Conservation (phyloP, 2,888 invertebrate species). For the Volucella inanis region DNA sequence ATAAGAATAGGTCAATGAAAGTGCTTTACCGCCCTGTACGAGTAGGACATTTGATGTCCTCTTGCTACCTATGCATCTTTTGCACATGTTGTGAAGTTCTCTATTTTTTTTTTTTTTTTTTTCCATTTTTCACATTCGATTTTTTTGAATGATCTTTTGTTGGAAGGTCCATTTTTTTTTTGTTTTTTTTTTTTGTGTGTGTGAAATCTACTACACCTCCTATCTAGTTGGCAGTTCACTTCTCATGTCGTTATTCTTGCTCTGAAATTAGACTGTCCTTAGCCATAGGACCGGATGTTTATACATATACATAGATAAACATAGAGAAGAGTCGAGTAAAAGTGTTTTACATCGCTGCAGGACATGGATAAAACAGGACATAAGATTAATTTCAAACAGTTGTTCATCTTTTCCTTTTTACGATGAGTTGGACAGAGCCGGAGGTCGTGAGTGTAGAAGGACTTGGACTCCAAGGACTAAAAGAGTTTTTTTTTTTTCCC, state of each 20-base stretch:
- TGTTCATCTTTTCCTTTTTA: constrained; percentile 71
- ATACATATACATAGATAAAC: neutral
- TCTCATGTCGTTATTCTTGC: constrained; percentile 71
- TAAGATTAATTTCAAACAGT: constrained; percentile 74
- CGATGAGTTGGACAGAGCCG: constrained; percentile 47
- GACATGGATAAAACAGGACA: constrained; percentile 74
- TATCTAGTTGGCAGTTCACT: constrained; percentile 37
- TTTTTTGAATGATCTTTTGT: constrained; percentile 38
- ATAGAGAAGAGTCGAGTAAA: constrained; percentile 44
- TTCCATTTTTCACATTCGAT: constrained; percentile 2
- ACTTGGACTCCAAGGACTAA: neutral
- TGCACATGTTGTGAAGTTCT: constrained; percentile 58
- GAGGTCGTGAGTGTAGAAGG: constrained; percentile 8
- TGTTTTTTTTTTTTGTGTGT: constrained; percentile 43
- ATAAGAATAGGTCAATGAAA: constrained; percentile 53
- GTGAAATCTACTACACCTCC: constrained; percentile 30
- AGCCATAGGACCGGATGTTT: neutral
- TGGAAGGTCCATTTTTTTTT: constrained; percentile 14
- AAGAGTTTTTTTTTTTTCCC: constrained; percentile 3
- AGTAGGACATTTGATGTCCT: constrained; percentile 64
- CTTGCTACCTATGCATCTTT: constrained; percentile 71
- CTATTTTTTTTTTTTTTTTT: constrained; percentile 17
- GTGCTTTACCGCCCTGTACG: constrained; percentile 28
- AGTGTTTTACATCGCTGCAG: constrained; percentile 74
- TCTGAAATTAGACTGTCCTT: constrained; percentile 57